These are phyloP conservation scores for Apis mellifera DNA, from an alignment of 1,140 invertebrate species.

Conservation along the genomic window DNA sequence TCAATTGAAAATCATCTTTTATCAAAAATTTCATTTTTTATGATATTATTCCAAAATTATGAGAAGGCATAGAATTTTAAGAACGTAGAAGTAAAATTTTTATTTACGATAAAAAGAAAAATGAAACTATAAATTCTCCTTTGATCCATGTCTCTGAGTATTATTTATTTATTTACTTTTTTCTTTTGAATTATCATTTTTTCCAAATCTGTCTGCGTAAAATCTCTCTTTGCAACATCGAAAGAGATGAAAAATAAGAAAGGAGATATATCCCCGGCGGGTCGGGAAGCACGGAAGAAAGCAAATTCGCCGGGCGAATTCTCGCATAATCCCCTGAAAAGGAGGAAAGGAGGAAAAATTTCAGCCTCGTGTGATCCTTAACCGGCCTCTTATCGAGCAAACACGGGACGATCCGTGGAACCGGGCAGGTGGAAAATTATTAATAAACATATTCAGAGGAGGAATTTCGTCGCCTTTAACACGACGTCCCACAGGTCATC, in stretches of 20 bases:
- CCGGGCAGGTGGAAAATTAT: constrained; percentile 26
- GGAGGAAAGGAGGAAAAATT: neutral
- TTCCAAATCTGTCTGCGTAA: neutral
- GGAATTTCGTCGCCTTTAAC: constrained; percentile 5
- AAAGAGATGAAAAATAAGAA: too few relatives aligned
- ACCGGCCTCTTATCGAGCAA: neutral
- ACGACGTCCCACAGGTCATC: constrained; percentile 34
- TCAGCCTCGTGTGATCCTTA: neutral
- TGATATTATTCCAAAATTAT: too few relatives aligned
- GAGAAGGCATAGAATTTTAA: too few relatives aligned
- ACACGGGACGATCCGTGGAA: neutral
- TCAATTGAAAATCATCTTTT: too few relatives aligned
- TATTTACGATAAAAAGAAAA: too few relatives aligned
- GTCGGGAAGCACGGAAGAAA: neutral
- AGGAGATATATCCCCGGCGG: neutral
- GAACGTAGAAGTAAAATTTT: too few relatives aligned
- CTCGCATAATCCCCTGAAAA: neutral
- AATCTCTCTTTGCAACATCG: neutral
- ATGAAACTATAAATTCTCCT: too few relatives aligned
- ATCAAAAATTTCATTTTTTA: too few relatives aligned
- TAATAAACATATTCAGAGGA: constrained; percentile 37
- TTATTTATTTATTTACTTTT: too few relatives aligned
- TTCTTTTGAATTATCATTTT: neutral
- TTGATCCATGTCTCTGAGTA: too few relatives aligned
- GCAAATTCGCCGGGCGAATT: neutral